A percentile compares a stretch with the other conserved stretches of the same genome.
Evolutionary conservation across 2,113 vertebrate genomes (phyloP).

Genomic region (Amphiprion percula): DNA sequence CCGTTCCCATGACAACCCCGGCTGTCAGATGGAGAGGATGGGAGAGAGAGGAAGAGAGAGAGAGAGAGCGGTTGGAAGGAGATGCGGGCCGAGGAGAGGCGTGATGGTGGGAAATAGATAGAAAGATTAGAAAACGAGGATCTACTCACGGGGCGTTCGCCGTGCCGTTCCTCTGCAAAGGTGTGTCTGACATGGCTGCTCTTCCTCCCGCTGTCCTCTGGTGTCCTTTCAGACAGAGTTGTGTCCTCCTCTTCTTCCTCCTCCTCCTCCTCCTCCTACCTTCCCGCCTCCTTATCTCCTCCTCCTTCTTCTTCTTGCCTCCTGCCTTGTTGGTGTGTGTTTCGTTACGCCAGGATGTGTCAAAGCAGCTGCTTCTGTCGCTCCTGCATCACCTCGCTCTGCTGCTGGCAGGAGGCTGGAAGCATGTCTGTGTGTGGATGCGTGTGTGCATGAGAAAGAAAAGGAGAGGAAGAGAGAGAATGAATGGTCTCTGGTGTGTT

Average conservation of each 20-base stretch:
- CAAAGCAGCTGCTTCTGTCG: slow-evolving; percentile 59
- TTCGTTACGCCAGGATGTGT: slow-evolving; percentile 55
- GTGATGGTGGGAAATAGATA: slow-evolving; percentile 1
- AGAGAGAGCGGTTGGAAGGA: neutral
- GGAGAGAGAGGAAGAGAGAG: slow-evolving; percentile 11
- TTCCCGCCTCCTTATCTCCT: slow-evolving; percentile 3
- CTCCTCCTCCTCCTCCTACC: slow-evolving; percentile 30
- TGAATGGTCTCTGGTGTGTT: neutral
- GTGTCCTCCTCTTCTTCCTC: slow-evolving; percentile 42
- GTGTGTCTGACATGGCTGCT: slow-evolving; percentile 79
- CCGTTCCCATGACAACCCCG: slow-evolving; percentile 79
- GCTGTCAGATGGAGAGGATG: slow-evolving; percentile 73
- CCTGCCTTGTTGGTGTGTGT: slow-evolving; percentile 38
- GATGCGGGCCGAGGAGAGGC: too few species aligned
- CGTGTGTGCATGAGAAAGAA: slow-evolving; percentile 2
- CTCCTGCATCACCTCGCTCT: slow-evolving; percentile 64
- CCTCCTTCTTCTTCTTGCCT: slow-evolving; percentile 49
- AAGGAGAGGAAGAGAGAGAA: neutral
- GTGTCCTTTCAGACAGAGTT: slow-evolving; percentile 52
- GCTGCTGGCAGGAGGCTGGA: slow-evolving; percentile 55
- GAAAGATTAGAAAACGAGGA: slow-evolving; percentile 8
- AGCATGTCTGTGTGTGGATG: slow-evolving; percentile 24
- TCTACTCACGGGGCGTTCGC: slow-evolving; percentile 75
- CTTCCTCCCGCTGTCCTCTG: slow-evolving; percentile 30
- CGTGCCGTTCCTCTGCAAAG: slow-evolving; percentile 77